Evolutionary conservation across 2,113 vertebrate species (phyloP), one percentile per base, ranked within the genome.

Genomic region (Meles meles): DNA sequence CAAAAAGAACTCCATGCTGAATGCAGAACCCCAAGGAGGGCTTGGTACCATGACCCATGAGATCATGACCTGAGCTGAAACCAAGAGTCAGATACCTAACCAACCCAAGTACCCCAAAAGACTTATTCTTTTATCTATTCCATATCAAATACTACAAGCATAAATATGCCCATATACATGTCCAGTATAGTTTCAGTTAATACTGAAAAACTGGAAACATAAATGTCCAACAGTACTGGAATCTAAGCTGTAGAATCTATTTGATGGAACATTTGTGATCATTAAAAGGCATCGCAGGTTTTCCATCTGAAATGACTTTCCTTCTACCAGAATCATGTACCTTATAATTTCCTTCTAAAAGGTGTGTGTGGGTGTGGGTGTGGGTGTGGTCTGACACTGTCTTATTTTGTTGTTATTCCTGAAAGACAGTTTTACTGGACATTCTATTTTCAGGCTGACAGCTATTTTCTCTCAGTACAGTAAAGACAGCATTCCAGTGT

Each of bases 371-470:
- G 14, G n/a, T 59, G 31, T n/a, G 10, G 31, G 34, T 55, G 79
- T 81, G 44, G 31, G 27, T 77, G 27, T 25, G 39, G 57, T 69
- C 76, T 94, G 42, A 83, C 74, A 90, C 84, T 27, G 8, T 67
- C 65, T 97, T 79, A 87, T 63, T 90, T 86, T 93, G 47, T 52
- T 85, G 63, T 47, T 76, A 93, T 69, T 94, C 42, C 72, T 69
- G 25, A 96, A 93, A 74, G 37, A 57, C n/a, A 69, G 34, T n/a
- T 95, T 88, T 93, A 86, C 34, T 82, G 86, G 67, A 77, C 49
- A 94, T 90, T 81, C 20, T 92, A 89, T 90, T 96, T 91, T 72
- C 93, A 96, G 42, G 83, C 5, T 93, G 25, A 94, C 44, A 96
- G 86, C 61, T 86, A 76, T 77, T 94, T 93, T 93, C 17, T 89